phyloP scores from a whole-genome alignment of 1,140 invertebrate genomes.

The Drosophila ananassae region DNA sequence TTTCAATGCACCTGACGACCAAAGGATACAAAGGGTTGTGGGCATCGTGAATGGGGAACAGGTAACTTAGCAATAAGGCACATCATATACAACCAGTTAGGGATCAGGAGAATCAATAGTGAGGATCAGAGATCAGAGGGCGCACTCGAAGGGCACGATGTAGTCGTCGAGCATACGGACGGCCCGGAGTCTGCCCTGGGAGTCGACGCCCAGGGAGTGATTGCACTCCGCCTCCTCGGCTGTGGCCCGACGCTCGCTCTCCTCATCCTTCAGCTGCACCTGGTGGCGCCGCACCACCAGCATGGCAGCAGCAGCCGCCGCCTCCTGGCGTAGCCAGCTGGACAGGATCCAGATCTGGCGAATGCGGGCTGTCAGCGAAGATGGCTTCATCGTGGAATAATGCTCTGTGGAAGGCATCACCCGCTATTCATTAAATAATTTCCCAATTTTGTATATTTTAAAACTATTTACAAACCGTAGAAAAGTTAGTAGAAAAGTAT shows the following conservation, averaged over 20 bases:
- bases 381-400: conserved; percentile 53
- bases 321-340: conserved; percentile 63
- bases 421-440: no score
- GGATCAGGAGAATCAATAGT: background rate
- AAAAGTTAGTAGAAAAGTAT: conserved; percentile 37
- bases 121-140: conserved; percentile 36
- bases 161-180: conserved; percentile 66
- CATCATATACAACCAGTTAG: background rate
- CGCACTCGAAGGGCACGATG: conserved; percentile 57
- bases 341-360: conserved; percentile 65
- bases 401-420: conserved; percentile 1
- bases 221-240: conserved; percentile 4
- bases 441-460: background rate
- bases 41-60: background rate
- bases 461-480: conserved; percentile 14
- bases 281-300: conserved; percentile 46
- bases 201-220: conserved; percentile 49
- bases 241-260: conserved; percentile 6
- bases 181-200: conserved; percentile 41
- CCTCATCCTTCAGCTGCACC: conserved; percentile 8
- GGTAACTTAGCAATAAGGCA: conserved; percentile 7
- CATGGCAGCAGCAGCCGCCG: conserved; percentile 59
- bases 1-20: background rate
- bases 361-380: conserved; percentile 44
- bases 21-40: background rate